Conservation (phyloP, 1,140 invertebrate genomes). For the Helicoverpa armigera region DNA sequence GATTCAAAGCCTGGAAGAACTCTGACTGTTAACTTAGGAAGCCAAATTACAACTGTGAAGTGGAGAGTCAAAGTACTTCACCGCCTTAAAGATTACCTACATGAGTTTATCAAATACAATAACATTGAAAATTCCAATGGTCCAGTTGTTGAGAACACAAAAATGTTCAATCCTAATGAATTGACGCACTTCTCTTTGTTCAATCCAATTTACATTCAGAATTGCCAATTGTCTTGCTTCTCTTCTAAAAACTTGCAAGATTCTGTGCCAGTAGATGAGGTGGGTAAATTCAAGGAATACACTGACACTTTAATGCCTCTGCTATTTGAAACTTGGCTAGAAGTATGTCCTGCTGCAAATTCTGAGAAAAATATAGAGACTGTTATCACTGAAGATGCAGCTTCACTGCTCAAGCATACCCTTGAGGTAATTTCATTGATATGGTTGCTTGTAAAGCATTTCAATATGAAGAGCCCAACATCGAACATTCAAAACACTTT, state of each 20-base stretch:
- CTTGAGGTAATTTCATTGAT: conserved; percentile 87
- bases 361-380: conserved; percentile 74
- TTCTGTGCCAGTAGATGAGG: conserved; percentile 71
- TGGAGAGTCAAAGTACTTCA: conserved; percentile 92
- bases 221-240: conserved; percentile 73
- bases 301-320: conserved; percentile 89
- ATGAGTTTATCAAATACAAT: conserved; percentile 70
- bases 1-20: conserved; percentile 89
- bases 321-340: conserved; percentile 91
- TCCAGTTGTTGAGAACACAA: conserved; percentile 50
- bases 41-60: conserved; percentile 90
- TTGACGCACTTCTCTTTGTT: conserved; percentile 70
- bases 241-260: conserved; percentile 70
- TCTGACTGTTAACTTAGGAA: conserved; percentile 88
- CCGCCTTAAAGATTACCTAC: conserved; percentile 88
- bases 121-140: conserved; percentile 59
- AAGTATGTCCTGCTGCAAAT: conserved; percentile 87
- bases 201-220: conserved; percentile 67
- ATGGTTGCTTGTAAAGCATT: conserved; percentile 84
- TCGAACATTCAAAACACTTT: conserved; percentile 82
- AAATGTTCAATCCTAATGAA: conserved; percentile 61
- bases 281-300: conserved; percentile 85
- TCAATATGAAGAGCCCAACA: conserved; percentile 65
- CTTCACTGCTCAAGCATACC: conserved; percentile 86
- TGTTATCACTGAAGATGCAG: conserved; percentile 87